Evolutionary conservation across 2,797 vertebrate genomes (phyloP).

Genomic region (Leucoraja ocellata): DNA sequence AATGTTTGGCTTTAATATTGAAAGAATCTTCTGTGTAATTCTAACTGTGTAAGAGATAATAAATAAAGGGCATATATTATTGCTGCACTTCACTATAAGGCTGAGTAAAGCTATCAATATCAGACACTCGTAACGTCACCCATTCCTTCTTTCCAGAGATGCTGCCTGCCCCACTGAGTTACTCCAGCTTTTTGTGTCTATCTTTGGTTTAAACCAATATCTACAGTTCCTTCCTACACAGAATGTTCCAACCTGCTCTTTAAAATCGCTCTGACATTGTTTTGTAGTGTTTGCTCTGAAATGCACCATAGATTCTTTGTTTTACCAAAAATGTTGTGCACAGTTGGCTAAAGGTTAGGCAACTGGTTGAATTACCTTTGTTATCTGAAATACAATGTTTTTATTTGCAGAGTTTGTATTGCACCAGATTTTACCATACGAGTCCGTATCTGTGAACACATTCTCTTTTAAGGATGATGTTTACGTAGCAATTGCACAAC

Average conservation of each 20-base stretch:
- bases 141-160: no score
- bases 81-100: background rate
- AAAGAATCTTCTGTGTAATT: background rate
- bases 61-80: background rate
- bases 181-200: no score
- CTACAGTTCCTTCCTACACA: background rate
- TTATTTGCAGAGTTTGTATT: slow-evolving; percentile 79
- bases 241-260: background rate
- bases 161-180: no score
- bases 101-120: background rate
- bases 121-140: no score
- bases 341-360: background rate
- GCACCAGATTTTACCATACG: slow-evolving; percentile 80
- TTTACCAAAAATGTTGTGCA: background rate
- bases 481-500: slow-evolving; percentile 89
- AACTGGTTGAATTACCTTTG: background rate
- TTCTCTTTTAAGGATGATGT: slow-evolving; percentile 92
- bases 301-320: background rate
- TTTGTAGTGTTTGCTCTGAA: background rate
- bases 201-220: no score
- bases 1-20: background rate
- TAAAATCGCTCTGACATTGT: background rate
- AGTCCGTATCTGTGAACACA: slow-evolving; percentile 89
- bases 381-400: slow-evolving; percentile 25
- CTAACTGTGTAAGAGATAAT: background rate